Base-by-base conservation (phyloP, 2,888 invertebrate species). In the Prosopocoilus inquinatus region DNA sequence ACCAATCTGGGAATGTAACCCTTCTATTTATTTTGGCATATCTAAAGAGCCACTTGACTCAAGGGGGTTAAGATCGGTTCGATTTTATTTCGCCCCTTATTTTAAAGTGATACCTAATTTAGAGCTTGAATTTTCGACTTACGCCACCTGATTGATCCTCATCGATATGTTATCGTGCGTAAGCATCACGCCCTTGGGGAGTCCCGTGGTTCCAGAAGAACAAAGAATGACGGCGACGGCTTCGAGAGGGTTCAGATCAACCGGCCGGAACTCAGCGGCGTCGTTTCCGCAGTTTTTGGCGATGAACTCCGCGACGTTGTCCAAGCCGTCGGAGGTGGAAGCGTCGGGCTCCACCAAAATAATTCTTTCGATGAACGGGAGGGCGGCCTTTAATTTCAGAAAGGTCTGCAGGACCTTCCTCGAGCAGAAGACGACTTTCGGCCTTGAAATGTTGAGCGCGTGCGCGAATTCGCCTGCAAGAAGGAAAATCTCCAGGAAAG, bases 171-270 rank as follows among this genome's bases (percentile, higher is more conserved):
- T 90, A 32, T 78, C 78, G 72, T 90, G 87, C 2, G 87, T 85
- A 3, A 89, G 76, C 81, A 86, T 84, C 0, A 91, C 90, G 33
- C 89, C 90, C 73, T 91, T 90, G 0, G 90, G 88, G 51, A 90
- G 69, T 0, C 91, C 91, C 0, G 87, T 87, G 0, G 91, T 92
- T 9, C 92, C 92, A 0, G 90, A 90, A 0, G 90, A 91, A 70
- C 86, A 90, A 64, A 90, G 84, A 58, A 91, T 82, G 0, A 85
- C 80, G 0, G 83, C 76, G 2, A 84, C 78, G 67, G 85, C 83
- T 2, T 83, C 78, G 0, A 44, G 32, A 20, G 80, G 78, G 63
- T 84, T 78, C 0, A 84, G 79, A 4, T 61, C 15, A 2, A 67
- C 66, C 61, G 81, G 76, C 49, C 74, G 71, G 44, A 84, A 75